Conservation (phyloP, 2,797 vertebrate species). For the Phyllotis vaccarum region DNA sequence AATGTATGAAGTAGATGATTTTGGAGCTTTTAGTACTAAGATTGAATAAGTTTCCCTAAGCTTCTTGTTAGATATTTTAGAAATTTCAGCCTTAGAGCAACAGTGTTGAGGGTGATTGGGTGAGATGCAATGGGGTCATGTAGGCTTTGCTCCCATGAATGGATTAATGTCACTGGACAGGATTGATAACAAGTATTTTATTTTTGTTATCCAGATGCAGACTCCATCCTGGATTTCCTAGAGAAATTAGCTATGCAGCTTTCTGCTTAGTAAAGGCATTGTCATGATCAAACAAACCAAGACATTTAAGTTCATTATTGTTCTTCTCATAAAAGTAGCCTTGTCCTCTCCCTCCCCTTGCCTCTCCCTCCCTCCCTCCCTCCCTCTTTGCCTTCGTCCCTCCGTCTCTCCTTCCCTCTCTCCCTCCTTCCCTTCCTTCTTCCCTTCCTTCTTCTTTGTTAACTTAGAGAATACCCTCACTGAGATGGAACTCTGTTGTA, state of each 20-base stretch:
- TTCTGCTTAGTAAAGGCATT: not conserved
- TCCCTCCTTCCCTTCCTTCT: no score
- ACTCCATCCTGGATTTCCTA: not conserved
- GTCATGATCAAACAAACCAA: not conserved
- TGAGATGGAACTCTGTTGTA: not conserved
- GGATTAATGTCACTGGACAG: not conserved
- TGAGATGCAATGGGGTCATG: no score
- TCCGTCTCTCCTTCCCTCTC: no score
- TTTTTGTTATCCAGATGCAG: not conserved
- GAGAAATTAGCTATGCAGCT: not conserved
- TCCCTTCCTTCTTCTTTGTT: no score
- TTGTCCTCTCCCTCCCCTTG: not conserved
- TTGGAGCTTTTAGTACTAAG: not conserved
- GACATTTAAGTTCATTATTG: slow-evolving; percentile 5
- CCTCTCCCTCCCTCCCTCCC: no score
- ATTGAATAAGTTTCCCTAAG: not conserved
- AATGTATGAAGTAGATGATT: not conserved
- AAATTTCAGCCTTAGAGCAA: not conserved
- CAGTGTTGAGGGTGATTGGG: not conserved
- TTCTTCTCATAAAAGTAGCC: not conserved
- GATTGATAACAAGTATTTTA: not conserved
- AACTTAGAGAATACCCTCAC: not conserved
- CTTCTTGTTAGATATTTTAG: not conserved
- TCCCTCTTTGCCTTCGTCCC: not conserved
- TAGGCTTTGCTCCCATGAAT: not conserved